Conservation (phyloP, 2,113 vertebrate species). For the Brachyhypopomus occidentalis region DNA sequence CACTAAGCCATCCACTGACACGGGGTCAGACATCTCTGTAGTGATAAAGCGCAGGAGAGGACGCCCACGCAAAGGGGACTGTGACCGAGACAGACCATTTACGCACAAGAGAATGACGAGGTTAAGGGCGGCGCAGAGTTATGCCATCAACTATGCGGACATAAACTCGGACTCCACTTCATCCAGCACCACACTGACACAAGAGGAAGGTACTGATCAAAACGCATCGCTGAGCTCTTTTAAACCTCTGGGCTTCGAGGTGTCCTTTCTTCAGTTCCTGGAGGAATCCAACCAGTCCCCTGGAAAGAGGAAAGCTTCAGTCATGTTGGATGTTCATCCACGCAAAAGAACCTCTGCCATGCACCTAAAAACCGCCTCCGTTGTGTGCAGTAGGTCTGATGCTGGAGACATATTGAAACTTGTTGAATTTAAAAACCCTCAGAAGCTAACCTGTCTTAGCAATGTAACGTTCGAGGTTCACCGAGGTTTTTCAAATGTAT, state of each 20-base stretch:
- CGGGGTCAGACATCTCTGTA: constrained; percentile 58
- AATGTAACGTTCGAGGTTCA: constrained; percentile 88
- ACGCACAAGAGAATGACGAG: constrained; percentile 65
- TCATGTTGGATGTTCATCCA: constrained; percentile 26
- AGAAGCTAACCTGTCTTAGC: constrained; percentile 77
- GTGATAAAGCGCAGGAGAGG: constrained; percentile 82
- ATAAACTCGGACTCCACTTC: constrained; percentile 78
- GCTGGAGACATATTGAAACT: constrained; percentile 72
- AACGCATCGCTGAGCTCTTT: constrained; percentile 84
- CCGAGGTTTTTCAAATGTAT: constrained; percentile 76
- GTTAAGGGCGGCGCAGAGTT: constrained; percentile 54
- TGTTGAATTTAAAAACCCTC: constrained; percentile 85
- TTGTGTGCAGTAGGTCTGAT: constrained; percentile 49
- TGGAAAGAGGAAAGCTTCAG: constrained; percentile 69
- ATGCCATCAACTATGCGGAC: constrained; percentile 36
- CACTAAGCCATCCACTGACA: constrained; percentile 62
- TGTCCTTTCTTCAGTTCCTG: constrained; percentile 93
- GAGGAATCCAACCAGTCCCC: constrained; percentile 86
- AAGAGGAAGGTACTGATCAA: constrained; percentile 75
- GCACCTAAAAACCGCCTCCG: constrained; percentile 46
- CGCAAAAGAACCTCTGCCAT: constrained; percentile 39
- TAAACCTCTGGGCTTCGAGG: constrained; percentile 97
- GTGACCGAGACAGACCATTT: constrained; percentile 48
- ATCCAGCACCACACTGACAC: constrained; percentile 59
- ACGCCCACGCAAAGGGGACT: constrained; percentile 73